Evolutionary conservation across 23 tunicate species (phyloP).

Genomic region (Trididemnum miniatum): DNA sequence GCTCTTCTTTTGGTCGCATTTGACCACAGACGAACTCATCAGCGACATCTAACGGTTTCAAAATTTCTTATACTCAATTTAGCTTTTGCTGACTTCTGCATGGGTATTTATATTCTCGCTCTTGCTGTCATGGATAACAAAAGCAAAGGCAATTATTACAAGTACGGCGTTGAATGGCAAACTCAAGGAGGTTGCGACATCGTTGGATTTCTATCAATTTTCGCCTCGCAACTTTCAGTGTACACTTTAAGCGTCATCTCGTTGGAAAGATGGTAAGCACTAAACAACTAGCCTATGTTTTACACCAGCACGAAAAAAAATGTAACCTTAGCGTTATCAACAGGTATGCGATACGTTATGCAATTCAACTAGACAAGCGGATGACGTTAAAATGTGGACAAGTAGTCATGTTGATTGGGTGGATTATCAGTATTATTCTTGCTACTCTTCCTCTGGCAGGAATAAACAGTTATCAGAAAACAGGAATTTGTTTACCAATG

Average conservation of each 20-base stretch:
- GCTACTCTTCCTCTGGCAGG: slow-evolving; percentile 73
- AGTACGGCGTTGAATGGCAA: slow-evolving; percentile 87
- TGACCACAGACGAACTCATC: slow-evolving; percentile 58
- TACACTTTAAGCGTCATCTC: slow-evolving; percentile 90
- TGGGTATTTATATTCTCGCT: slow-evolving; percentile 77
- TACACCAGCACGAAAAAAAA: too few relatives aligned
- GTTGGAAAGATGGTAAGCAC: slow-evolving; percentile 83
- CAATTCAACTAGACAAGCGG: slow-evolving; percentile 87
- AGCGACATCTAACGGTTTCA: slow-evolving; percentile 79
- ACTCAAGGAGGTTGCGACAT: slow-evolving; percentile 72
- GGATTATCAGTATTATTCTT: slow-evolving; percentile 52
- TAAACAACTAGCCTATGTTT: too few relatives aligned
- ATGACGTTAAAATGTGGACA: slow-evolving; percentile 62
- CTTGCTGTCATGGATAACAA: slow-evolving; percentile 68
- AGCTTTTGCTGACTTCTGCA: slow-evolving; percentile 84
- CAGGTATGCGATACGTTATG: slow-evolving; percentile 92
- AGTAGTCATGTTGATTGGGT: slow-evolving; percentile 63
- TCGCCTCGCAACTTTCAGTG: slow-evolving; percentile 79
- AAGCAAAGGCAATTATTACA: slow-evolving; percentile 67
- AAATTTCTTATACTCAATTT: slow-evolving; percentile 80
- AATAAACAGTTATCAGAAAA: slow-evolving; percentile 77
- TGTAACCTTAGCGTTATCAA: too few relatives aligned
- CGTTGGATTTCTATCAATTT: slow-evolving; percentile 77
- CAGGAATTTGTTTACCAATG: slow-evolving; percentile 82
- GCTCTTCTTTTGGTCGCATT: slow-evolving; percentile 54